phyloP scores from a whole-genome alignment of 53 echinoderm and acorn worm species.

The Holothuria scabra region DNA sequence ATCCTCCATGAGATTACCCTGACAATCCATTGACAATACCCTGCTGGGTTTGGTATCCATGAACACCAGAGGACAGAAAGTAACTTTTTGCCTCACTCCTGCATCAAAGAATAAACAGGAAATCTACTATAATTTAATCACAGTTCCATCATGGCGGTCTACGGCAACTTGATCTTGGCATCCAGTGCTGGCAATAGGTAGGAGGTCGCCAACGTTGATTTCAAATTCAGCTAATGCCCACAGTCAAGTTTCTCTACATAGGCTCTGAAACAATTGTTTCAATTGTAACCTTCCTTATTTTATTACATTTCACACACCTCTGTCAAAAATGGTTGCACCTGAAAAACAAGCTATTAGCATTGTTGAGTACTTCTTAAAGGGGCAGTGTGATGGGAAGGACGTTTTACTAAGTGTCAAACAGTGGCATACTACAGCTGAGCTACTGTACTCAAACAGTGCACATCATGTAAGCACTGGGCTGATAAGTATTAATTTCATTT shows the following conservation, averaged over 20 bases:
- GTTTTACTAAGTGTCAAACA: no score
- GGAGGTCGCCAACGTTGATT: constrained; percentile 2
- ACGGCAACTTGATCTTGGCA: constrained; percentile 10
- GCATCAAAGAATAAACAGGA: constrained; percentile 15
- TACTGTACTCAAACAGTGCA: no score
- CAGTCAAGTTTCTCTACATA: neutral
- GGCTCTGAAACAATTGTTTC: constrained; percentile 30
- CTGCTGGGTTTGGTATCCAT: constrained; percentile 19
- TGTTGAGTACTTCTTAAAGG: no score
- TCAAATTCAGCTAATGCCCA: neutral
- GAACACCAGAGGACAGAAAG: neutral
- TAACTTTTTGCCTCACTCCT: no score
- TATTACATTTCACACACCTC: constrained; percentile 40
- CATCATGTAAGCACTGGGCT: no score
- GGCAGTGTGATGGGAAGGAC: no score
- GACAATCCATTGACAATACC: no score
- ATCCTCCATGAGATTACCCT: no score
- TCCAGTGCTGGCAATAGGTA: neutral
- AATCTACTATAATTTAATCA: constrained; percentile 23
- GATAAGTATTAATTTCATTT: no score
- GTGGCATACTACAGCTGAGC: no score
- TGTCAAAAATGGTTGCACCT: constrained; percentile 19
- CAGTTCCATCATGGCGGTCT: constrained; percentile 24
- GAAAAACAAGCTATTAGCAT: constrained; percentile 1
- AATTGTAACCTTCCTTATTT: constrained; percentile 1